Base-by-base conservation (phyloP, 2,797 vertebrate genomes). In the Alca torda region DNA sequence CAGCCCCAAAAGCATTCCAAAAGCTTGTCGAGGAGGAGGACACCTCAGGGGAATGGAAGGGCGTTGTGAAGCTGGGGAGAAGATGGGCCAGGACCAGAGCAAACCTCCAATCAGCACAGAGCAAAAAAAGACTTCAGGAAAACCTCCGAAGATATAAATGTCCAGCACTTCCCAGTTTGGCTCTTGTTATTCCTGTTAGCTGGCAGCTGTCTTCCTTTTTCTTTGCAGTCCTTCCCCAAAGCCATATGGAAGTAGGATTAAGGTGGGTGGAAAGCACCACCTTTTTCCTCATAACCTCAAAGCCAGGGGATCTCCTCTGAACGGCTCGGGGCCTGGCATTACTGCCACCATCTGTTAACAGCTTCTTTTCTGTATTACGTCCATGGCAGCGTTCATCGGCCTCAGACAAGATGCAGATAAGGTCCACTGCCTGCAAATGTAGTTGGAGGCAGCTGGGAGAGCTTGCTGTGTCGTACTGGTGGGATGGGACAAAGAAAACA, bases 181-280 rank as follows among this genome's bases (percentile, higher is more conserved):
- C 6, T 84, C 16, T 21, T 61, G 7, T 73, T 84, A 69, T 46
- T 96, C 35, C 35, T 24, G 18, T 56, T 43, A 57, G 64, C 33
- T 63, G 51, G 23, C 68, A 83, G 56, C 61, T 28, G 9, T 39
- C 61, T 39, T 84, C 63, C 4, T 63, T 37, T 85, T 95, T 93
- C 51, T 82, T 73, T 87, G 43, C 33, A 84, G 59, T 43, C 54
- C 46, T 94, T 94, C 51, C 65, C 65, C 51, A 90, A 91, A 91
- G 83, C 93, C 91, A 93, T 94, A 95, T 95, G 95, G 93, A 83
- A 53, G 46, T 54, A 73, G 89, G 92, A 94, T 94, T 93, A 81
- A 95, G 91, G 87, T 95, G 94, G 85, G 87, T 91, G 93, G 91
- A 94, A 97, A 95, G 46, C 82, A 81, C 31, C 61, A 88, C 94